Conservation (phyloP, 2,797 vertebrate genomes). For the Galago senegalensis region DNA sequence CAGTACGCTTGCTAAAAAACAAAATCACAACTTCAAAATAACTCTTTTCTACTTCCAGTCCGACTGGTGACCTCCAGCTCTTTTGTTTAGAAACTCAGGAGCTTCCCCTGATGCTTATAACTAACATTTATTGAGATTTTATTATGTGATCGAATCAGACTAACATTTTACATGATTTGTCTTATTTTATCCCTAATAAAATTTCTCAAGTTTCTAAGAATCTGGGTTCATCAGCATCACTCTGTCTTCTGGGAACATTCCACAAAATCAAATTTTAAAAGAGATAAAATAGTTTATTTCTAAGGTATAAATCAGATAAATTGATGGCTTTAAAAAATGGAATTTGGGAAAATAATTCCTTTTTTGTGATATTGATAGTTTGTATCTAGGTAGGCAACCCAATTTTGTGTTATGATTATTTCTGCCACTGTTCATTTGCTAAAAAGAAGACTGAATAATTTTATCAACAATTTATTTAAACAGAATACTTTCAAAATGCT, state of each 20-base stretch:
- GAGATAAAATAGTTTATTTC: not conserved
- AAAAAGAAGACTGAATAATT: not conserved
- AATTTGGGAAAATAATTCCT: not conserved
- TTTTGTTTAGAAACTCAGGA: not conserved
- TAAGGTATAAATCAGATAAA: not conserved
- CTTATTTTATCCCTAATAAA: not conserved
- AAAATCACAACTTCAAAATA: slow-evolving; percentile 30
- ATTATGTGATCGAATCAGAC: not conserved
- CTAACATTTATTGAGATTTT: not conserved
- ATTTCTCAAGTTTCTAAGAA: not conserved
- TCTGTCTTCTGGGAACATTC: not conserved
- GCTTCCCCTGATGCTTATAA: not conserved
- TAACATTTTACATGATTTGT: not conserved
- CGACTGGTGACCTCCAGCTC: not conserved
- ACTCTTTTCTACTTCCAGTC: not conserved
- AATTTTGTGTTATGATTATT: not conserved
- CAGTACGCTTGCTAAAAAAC: not conserved
- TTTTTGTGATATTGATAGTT: not conserved
- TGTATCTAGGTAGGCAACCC: not conserved
- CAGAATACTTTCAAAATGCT: slow-evolving; percentile 3
- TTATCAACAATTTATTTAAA: not conserved
- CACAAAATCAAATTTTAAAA: not conserved
- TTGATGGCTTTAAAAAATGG: not conserved
- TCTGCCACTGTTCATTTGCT: not conserved
- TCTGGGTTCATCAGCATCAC: not conserved